Conservation (phyloP, 37 sponge, comb jelly and placozoan species). For the Oopsacas minuta region DNA sequence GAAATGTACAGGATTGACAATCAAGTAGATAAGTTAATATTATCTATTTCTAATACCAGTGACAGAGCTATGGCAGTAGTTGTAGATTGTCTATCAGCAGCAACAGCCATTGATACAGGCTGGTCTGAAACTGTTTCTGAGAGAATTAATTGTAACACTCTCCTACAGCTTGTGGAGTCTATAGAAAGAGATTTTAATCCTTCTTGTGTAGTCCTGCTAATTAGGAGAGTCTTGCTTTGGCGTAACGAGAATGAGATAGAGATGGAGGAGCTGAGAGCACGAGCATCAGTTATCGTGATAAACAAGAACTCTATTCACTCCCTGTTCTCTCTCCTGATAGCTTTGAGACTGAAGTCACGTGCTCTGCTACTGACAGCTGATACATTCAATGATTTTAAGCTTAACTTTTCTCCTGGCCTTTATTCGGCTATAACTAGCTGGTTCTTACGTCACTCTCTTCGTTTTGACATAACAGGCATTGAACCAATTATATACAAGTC, state of each 20-base stretch:
- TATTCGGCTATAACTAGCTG: not conserved
- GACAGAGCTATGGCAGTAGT: not conserved
- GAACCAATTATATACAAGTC: not conserved
- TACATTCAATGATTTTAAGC: not conserved
- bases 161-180: not conserved
- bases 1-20: not conserved
- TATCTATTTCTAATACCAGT: not conserved
- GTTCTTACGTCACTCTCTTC: not conserved
- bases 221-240: not conserved
- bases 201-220: not conserved
- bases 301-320: not conserved
- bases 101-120: not conserved
- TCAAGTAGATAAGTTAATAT: not conserved
- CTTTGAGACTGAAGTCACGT: not conserved
- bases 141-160: not conserved
- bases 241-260: not conserved
- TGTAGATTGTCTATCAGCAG: not conserved
- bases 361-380: not conserved
- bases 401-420: not conserved
- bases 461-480: not conserved
- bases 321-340: not conserved
- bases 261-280: not conserved
- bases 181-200: not conserved
- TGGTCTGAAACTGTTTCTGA: not conserved
- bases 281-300: not conserved